A percentile compares a stretch with the other conserved stretches of the same genome.
phyloP scores from a whole-genome alignment of 2,113 vertebrate species.

The Alligator mississippiensis region DNA sequence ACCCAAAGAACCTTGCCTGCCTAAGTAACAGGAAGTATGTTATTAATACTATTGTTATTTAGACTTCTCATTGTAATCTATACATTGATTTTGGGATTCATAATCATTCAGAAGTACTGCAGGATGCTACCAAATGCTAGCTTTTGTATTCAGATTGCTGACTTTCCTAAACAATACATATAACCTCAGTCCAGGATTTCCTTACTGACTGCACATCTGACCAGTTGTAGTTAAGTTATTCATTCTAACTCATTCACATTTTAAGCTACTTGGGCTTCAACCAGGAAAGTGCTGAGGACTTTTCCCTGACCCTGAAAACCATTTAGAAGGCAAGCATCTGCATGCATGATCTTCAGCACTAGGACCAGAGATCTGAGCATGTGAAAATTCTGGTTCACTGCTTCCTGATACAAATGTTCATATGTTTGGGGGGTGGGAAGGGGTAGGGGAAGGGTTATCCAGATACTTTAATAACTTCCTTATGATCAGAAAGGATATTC shows the following conservation, averaged over 20 bases:
- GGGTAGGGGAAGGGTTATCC: no score
- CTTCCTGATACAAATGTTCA: background rate
- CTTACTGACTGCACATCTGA: background rate
- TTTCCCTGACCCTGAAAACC: background rate
- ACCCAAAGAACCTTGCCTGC: no score
- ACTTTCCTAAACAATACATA: background rate
- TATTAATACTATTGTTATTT: background rate
- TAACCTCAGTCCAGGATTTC: background rate
- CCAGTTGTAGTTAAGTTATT: background rate
- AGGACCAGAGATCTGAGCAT: background rate
- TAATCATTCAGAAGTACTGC: background rate
- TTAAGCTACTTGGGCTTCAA: background rate
- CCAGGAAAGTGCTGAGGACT: background rate
- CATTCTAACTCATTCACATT: rapidly evolving
- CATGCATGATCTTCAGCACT: background rate
- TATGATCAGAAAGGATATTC: background rate
- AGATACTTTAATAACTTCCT: background rate
- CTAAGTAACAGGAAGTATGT: background rate
- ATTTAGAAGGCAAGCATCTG: background rate
- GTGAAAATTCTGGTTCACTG: background rate
- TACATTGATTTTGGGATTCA: conserved; percentile 3
- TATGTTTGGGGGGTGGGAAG: no score
- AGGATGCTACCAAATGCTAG: background rate
- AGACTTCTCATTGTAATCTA: background rate
- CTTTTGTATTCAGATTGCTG: background rate